These are phyloP conservation scores for Pyrocephalus nanus DNA, from an alignment of 2,797 vertebrate genomes.

Conservation along the genomic window DNA sequence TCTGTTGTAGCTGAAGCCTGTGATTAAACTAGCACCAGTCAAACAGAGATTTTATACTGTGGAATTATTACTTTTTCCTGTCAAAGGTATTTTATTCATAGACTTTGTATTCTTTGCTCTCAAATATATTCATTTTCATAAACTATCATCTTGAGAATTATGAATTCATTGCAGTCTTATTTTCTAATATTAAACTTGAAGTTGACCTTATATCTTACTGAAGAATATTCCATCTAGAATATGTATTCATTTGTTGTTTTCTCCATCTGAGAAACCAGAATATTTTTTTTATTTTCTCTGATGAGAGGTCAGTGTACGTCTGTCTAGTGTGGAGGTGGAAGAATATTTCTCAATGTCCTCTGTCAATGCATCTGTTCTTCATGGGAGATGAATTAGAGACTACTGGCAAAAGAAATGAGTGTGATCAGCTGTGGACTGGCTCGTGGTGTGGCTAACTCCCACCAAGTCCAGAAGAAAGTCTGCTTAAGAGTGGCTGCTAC, in stretches of 20 bases:
- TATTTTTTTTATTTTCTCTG: background rate
- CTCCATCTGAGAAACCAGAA: background rate
- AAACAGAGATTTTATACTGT: background rate
- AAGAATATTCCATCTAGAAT: background rate
- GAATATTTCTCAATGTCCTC: background rate
- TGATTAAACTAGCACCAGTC: background rate
- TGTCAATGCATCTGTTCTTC: background rate
- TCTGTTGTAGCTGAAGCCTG: background rate
- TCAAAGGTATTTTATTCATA: background rate
- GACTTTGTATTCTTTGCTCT: background rate
- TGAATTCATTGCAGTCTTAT: background rate
- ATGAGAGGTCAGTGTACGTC: background rate
- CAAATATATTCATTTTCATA: background rate
- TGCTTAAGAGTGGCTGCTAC: background rate
- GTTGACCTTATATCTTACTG: background rate
- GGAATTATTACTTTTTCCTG: background rate
- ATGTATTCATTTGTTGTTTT: background rate
- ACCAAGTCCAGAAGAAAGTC: background rate
- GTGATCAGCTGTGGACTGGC: background rate
- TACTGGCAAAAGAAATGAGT: background rate
- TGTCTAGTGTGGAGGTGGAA: background rate
- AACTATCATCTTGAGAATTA: background rate
- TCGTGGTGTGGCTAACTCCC: background rate
- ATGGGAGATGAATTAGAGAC: background rate
- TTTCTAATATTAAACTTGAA: background rate